These are phyloP conservation scores for Camponotus fellah DNA, from an alignment of 2,888 invertebrate species.

Conservation along the genomic window DNA sequence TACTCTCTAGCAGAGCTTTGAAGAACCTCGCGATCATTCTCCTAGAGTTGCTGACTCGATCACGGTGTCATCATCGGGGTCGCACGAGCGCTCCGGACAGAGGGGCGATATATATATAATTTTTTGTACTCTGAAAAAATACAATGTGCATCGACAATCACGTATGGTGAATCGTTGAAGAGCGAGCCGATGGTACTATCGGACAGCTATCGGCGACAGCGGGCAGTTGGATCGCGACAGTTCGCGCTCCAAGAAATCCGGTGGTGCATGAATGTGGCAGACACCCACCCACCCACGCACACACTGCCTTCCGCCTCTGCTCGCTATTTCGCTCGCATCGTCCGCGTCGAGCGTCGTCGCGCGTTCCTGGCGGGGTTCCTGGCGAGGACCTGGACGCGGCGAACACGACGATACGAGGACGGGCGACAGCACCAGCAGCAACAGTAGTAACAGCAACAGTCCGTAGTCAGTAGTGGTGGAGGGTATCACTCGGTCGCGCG, in stretches of 20 bases:
- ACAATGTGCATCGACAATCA: slow-evolving; percentile 9
- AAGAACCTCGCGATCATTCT: slow-evolving; percentile 6
- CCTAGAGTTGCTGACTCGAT: neutral
- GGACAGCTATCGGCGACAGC: neutral
- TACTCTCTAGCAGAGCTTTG: slow-evolving; percentile 7
- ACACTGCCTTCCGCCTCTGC: slow-evolving; percentile 80
- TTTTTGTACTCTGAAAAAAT: neutral
- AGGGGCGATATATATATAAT: slow-evolving; percentile 30
- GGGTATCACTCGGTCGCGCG: slow-evolving; percentile 74
- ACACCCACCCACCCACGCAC: slow-evolving; percentile 83
- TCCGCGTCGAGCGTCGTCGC: slow-evolving; percentile 63
- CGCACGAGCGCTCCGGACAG: slow-evolving; percentile 12
- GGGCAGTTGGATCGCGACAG: neutral
- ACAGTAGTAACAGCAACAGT: slow-evolving; percentile 70
- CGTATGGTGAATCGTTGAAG: neutral
- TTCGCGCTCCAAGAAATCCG: slow-evolving; percentile 58
- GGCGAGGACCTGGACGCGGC: slow-evolving; percentile 68
- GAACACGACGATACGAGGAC: slow-evolving; percentile 65
- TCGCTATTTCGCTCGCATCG: slow-evolving; percentile 75
- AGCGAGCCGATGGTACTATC: neutral
- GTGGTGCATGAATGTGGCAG: slow-evolving; percentile 70
- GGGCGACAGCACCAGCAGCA: slow-evolving; percentile 64
- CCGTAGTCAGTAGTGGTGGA: slow-evolving; percentile 60
- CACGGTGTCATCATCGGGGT: slow-evolving; percentile 23
- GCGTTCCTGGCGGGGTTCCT: neutral